Percentiles rank a stretch among this genome's conserved stretches.
phyloP scores from a whole-genome alignment of 2,797 vertebrate genomes.

The Lacerta bilineata region DNA sequence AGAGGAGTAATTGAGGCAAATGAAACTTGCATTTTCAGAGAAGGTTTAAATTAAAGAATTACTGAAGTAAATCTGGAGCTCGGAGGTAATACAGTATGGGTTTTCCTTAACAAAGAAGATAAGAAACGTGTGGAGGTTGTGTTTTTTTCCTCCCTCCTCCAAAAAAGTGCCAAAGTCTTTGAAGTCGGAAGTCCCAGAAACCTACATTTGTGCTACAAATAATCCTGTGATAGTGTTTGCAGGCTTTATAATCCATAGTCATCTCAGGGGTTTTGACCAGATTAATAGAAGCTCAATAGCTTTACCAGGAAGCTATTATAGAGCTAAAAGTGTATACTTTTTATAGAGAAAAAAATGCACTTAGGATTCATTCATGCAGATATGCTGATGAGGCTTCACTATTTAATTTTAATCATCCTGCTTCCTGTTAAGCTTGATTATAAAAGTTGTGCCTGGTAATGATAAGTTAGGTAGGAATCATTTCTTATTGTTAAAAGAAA shows the following conservation, averaged over 20 bases:
- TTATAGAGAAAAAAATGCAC: background rate
- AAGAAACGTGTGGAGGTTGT: slow-evolving; percentile 8
- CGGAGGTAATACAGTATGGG: slow-evolving; percentile 31
- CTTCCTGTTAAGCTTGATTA: slow-evolving; percentile 57
- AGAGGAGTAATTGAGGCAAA: slow-evolving; percentile 15
- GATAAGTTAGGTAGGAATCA: slow-evolving; percentile 55
- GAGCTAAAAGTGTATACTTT: slow-evolving; percentile 31
- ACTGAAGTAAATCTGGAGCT: slow-evolving; percentile 36
- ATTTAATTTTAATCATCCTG: slow-evolving; percentile 66
- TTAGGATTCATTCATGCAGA: slow-evolving; percentile 52
- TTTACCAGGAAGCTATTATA: slow-evolving; percentile 49
- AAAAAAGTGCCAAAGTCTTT: slow-evolving; percentile 32
- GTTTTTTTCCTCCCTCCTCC: no score
- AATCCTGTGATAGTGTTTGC: slow-evolving; percentile 40
- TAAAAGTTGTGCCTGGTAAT: slow-evolving; percentile 64
- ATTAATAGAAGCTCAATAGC: slow-evolving; percentile 61
- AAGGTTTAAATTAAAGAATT: slow-evolving; percentile 42
- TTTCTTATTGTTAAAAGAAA: slow-evolving; percentile 61
- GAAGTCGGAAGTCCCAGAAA: slow-evolving; percentile 57
- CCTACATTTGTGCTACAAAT: slow-evolving; percentile 48
- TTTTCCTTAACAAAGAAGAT: slow-evolving; percentile 20
- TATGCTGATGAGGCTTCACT: slow-evolving; percentile 58
- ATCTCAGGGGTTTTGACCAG: slow-evolving; percentile 40
- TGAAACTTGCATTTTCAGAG: slow-evolving; percentile 45
- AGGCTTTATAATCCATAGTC: slow-evolving; percentile 41